These are phyloP conservation scores for Mesorhabditis spiculigera DNA, from an alignment of 2,888 invertebrate genomes.

Conservation along the genomic window DNA sequence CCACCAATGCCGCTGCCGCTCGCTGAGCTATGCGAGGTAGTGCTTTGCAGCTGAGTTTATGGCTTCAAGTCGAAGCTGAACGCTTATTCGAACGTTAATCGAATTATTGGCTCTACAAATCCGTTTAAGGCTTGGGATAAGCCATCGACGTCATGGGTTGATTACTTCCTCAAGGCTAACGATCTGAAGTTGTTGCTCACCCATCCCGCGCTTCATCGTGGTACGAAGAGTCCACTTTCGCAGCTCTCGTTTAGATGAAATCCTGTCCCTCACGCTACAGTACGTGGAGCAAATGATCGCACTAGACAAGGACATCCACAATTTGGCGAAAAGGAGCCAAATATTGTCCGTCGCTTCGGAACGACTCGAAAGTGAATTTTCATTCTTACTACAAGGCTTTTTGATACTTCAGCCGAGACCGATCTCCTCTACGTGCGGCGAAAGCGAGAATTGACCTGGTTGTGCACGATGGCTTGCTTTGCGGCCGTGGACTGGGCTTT, in stretches of 20 bases:
- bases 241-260: conserved; percentile 9
- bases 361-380: conserved; percentile 2
- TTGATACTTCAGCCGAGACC: not conserved
- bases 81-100: no score
- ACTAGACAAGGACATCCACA: not conserved
- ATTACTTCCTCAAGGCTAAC: conserved; percentile 9
- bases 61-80: not conserved
- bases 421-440: conserved; percentile 28
- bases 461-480: conserved; percentile 37
- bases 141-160: conserved; percentile 13
- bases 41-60: not conserved
- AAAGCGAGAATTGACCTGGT: conserved; percentile 34
- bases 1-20: not conserved
- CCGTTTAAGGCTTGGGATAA: conserved; percentile 10
- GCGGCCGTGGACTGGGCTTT: conserved; percentile 36
- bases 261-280: conserved; percentile 1
- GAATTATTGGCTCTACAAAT: no score
- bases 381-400: not conserved
- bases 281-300: conserved; percentile 4
- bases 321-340: not conserved
- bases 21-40: not conserved
- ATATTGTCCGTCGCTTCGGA: not conserved
- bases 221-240: no score
- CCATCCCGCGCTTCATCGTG: not conserved
- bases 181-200: not conserved